Evolutionary conservation across 2,888 invertebrate genomes (phyloP), one percentile per base, ranked within the genome.

Genomic region (Tubulanus polymorphus): DNA sequence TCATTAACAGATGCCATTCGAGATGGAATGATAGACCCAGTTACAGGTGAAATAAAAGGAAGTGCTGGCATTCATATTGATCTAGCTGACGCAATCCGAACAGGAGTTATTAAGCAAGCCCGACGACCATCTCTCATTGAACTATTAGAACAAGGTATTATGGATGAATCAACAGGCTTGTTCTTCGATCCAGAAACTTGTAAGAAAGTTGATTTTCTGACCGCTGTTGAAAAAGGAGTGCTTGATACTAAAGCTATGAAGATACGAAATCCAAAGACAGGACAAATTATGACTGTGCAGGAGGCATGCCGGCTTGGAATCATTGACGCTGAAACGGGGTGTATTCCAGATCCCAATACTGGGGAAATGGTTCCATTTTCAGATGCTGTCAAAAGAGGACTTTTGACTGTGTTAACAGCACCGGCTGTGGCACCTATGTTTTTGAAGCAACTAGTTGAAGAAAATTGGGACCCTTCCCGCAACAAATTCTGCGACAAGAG

Each of bases 401-500:
- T 57, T 23, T 23, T 60, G 3, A 41, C 41, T 41, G 41, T 41
- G 6, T 23, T 41, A 8, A 23, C 23, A 3, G 41, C 41, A 41
- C 41, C 41, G 15, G 41, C 41, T 8, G 23, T 41, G 18, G 41
- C 41, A 3, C 41, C 41, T 20, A 41, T 41, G 41, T 41, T 20
- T 15, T 20, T 41, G 6, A 41, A 41, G 15, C 41, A 41, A 15
- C 15, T 41, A 23, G 41, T 41, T 5, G 41, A 41, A 23, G 41
- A 41, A 41, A 18, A 41, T 41, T 41, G 41, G 41, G 41, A 41
- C 41, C 18, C 41, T 8, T 20, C 41, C 18, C 5, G 41, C 3
- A 92, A 93, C n/a, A 86, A 85, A 69, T 88, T 88, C 26, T 83
- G 85, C 47, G 90, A 92, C 81, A 89, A 89, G 0, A 80, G 85